phyloP scores from a whole-genome alignment of 2,797 vertebrate genomes.

The Hapalemur alaotrensis region DNA sequence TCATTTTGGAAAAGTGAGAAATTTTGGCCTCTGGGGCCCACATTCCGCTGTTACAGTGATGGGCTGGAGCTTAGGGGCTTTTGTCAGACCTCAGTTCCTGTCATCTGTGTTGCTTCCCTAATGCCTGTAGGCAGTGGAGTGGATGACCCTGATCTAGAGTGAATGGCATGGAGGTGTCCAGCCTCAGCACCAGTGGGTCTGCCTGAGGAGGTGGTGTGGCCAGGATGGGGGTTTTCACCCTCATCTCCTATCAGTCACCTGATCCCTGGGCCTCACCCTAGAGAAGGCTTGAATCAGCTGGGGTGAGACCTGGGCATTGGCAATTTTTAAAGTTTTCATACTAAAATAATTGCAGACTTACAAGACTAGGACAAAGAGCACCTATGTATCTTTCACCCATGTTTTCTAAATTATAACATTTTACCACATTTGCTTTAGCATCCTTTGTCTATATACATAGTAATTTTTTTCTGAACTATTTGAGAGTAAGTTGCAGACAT shows the following conservation, averaged over 20 bases:
- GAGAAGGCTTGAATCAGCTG: background rate
- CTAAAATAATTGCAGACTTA: conserved; percentile 1
- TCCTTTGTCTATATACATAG: background rate
- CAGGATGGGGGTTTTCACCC: background rate
- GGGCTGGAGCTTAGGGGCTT: background rate
- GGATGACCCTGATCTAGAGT: background rate
- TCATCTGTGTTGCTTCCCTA: background rate
- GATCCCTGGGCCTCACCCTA: background rate
- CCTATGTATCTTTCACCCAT: background rate
- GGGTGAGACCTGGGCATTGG: background rate
- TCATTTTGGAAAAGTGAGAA: background rate
- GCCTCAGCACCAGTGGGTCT: background rate
- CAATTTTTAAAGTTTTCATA: background rate
- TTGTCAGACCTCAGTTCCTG: background rate
- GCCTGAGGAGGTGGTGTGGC: background rate
- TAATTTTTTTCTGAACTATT: background rate
- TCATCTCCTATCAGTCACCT: background rate
- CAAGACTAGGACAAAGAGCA: background rate
- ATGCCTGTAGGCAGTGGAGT: background rate
- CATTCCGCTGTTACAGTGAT: background rate
- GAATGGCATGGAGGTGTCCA: background rate
- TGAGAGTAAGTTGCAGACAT: background rate
- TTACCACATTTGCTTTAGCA: conserved; percentile 2
- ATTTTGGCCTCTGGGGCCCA: background rate
- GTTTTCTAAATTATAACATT: background rate